Conservation (phyloP, 2,888 invertebrate genomes). For the Orthosia cruda region DNA sequence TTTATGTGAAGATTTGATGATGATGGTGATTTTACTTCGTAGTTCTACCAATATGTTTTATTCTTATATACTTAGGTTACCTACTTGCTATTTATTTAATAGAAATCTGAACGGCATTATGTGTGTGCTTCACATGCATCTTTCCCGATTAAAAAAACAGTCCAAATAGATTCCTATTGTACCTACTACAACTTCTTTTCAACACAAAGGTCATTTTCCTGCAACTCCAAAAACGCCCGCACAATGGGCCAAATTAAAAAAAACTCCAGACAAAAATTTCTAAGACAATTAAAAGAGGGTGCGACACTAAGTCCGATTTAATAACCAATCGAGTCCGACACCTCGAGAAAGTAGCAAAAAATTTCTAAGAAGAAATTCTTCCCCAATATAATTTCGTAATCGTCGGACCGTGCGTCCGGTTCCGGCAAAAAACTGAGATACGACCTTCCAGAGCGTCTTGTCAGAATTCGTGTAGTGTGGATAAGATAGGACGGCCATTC, state of each 20-base stretch:
- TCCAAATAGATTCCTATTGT: neutral
- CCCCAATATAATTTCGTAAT: slow-evolving; percentile 91
- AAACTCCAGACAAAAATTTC: slow-evolving; percentile 69
- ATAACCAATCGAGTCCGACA: slow-evolving; percentile 89
- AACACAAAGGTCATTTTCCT: slow-evolving; percentile 20
- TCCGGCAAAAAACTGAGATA: slow-evolving; percentile 87
- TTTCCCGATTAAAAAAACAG: neutral
- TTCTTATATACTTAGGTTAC: too few species aligned
- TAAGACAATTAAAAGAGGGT: slow-evolving; percentile 80
- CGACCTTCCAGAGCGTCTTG: slow-evolving; percentile 82
- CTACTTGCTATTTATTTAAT: neutral
- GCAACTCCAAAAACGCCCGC: slow-evolving; percentile 12
- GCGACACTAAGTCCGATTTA: slow-evolving; percentile 88
- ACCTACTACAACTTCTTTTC: neutral
- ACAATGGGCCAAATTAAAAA: slow-evolving; percentile 63
- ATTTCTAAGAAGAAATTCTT: slow-evolving; percentile 81
- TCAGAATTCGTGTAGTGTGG: slow-evolving; percentile 81
- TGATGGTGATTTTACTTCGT: too few species aligned
- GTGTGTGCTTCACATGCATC: too few species aligned
- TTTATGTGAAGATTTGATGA: neutral
- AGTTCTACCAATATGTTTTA: too few species aligned
- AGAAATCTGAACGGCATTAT: neutral
- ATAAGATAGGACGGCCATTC: slow-evolving; percentile 70
- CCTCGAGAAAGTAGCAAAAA: slow-evolving; percentile 78
- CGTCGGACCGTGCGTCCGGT: slow-evolving; percentile 90